Conservation (phyloP, 2,797 vertebrate species). For the Tachyglossus aculeatus region DNA sequence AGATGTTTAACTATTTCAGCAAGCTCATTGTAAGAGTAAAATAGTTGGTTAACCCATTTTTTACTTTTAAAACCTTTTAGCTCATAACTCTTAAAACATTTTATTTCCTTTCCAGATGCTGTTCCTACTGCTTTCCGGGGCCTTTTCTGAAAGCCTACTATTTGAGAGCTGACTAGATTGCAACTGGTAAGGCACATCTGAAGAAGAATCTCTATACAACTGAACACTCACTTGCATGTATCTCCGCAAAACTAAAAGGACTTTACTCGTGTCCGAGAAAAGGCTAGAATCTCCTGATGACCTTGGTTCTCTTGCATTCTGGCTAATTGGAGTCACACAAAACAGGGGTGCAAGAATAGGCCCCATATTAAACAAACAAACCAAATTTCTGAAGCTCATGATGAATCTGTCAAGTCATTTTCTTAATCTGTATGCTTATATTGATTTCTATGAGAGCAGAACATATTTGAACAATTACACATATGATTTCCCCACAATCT, state of each 20-base stretch:
- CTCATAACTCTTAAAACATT: too few species aligned
- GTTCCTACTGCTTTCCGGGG: too few species aligned
- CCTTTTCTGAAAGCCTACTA: too few species aligned
- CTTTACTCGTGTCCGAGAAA: background rate
- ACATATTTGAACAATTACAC: conserved; percentile 6
- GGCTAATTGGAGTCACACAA: background rate
- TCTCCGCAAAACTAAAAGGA: background rate
- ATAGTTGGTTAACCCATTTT: too few species aligned
- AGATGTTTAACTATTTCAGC: too few species aligned
- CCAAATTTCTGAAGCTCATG: background rate
- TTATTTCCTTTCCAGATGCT: too few species aligned
- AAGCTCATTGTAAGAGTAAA: too few species aligned
- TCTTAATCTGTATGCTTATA: background rate
- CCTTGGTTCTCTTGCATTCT: background rate
- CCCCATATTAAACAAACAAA: background rate
- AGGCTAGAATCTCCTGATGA: too few species aligned
- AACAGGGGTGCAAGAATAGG: conserved; percentile 3
- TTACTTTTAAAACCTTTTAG: too few species aligned
- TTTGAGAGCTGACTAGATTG: too few species aligned
- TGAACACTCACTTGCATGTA: background rate
- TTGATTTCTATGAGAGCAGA: conserved; percentile 16
- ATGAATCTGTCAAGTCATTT: background rate
- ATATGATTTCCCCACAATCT: conserved; percentile 7
- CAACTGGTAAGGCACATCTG: too few species aligned
- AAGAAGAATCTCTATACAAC: too few species aligned